Evolutionary conservation across 2,888 invertebrate genomes (phyloP), one percentile per base, ranked within the genome.

Genomic region (Diloba caeruleocephala): DNA sequence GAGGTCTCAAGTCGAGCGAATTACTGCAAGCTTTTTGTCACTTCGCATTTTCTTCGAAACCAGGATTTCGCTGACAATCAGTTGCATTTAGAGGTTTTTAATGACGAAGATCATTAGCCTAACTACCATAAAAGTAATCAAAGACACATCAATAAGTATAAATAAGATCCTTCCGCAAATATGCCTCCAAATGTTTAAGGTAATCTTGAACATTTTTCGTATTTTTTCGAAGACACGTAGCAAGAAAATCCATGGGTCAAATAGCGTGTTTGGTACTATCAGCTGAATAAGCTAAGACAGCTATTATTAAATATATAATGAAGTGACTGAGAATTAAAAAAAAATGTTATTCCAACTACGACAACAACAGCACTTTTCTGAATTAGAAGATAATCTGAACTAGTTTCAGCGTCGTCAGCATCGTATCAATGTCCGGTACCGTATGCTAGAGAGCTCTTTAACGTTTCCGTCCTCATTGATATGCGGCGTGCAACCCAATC

Each of bases 401-500:
- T 14, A 44, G 34, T 10, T 41, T n/a, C n/a, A 32, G 57, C 50
- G 26, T 52, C 51, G 62, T 71, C 57, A 63, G 63, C 58, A 37
- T 37, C 42, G 36, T 62, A 53, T 65, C 73, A 67, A 71, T 55
- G 50, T 46, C 25, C 45, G 60, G 58, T 61, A 72, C 74, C 78
- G 78, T 74, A 58, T 60, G 48, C 50, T 60, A 54, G 56, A 77
- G 76, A 46, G 56, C 58, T 52, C 53, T 66, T 44, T 48, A 67
- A 53, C 42, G 55, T 39, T 57, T 58, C 37, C 32, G 56, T 46
- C 51, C 71, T 80, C 79, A 79, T 76, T 81, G 70, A 58, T 69
- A 82, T 79, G 79, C 79, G 59, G 71, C 54, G 48, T 52, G 68
- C 66, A 56, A 66, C 58, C 64, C 66, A 65, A 76, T 69, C 74